These are phyloP conservation scores for Drosophila rhopaloa DNA, from an alignment of 1,140 invertebrate species.

Conservation along the genomic window DNA sequence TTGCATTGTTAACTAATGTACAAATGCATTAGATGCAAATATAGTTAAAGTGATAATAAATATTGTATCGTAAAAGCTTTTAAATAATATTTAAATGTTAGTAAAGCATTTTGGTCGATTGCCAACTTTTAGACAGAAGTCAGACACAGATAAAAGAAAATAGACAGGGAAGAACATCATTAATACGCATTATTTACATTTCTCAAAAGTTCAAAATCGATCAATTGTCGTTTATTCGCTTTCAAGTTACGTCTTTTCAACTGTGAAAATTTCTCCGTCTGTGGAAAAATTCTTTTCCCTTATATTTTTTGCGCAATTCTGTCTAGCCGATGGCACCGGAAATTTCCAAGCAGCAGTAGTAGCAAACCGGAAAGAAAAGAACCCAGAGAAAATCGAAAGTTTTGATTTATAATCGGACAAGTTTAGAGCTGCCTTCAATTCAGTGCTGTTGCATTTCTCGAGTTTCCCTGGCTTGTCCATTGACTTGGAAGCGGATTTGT, in stretches of 20 bases:
- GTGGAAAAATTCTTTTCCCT: slow-evolving; percentile 17
- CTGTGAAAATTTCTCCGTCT: slow-evolving; percentile 49
- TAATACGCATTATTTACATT: slow-evolving; percentile 62
- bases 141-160: slow-evolving; percentile 18
- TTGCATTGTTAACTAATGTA: slow-evolving; percentile 58
- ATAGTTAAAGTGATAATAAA: slow-evolving; percentile 45
- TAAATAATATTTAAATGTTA: slow-evolving; percentile 23
- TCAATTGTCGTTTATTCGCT: slow-evolving; percentile 70
- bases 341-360: slow-evolving; percentile 46
- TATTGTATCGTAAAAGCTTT: slow-evolving; percentile 18
- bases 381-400: slow-evolving; percentile 67
- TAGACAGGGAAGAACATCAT: slow-evolving; percentile 38
- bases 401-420: slow-evolving; percentile 75
- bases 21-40: slow-evolving; percentile 59
- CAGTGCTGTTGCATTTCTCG: slow-evolving; percentile 35
- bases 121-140: slow-evolving; percentile 31
- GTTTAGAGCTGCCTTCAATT: slow-evolving; percentile 63
- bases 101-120: slow-evolving; percentile 14
- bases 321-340: slow-evolving; percentile 63
- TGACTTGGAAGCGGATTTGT: slow-evolving; percentile 19
- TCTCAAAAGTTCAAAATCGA: slow-evolving; percentile 53
- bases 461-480: slow-evolving; percentile 6
- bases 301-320: slow-evolving; percentile 29
- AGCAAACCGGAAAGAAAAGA: slow-evolving; percentile 29
- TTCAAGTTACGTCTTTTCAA: slow-evolving; percentile 36